Conservation (phyloP, 2,113 vertebrate genomes). For the Heptranchias perlo region DNA sequence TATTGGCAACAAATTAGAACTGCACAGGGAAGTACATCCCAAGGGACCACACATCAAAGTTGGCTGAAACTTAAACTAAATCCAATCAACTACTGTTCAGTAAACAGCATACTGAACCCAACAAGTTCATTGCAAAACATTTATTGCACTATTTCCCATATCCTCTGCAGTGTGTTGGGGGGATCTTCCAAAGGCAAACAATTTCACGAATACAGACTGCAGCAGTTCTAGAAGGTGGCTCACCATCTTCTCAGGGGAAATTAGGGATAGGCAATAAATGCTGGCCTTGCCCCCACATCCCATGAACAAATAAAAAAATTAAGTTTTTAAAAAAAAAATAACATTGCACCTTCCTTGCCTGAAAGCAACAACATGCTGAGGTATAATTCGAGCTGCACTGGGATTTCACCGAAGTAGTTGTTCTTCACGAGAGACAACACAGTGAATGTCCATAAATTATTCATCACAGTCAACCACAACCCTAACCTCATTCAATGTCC, state of each 20-base stretch:
- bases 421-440: not conserved
- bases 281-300: no score
- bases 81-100: not conserved
- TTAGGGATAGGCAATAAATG: no score
- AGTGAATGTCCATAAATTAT: not conserved
- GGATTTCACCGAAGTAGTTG: not conserved
- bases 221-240: no score
- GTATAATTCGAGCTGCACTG: not conserved
- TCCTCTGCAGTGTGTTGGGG: not conserved
- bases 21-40: not conserved
- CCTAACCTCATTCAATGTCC: not conserved
- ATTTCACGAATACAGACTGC: no score
- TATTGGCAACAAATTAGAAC: not conserved
- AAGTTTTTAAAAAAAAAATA: not conserved
- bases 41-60: not conserved
- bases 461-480: not conserved
- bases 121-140: not conserved
- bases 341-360: not conserved
- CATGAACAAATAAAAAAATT: no score
- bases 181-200: not conserved
- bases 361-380: not conserved
- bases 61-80: not conserved
- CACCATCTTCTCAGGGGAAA: no score
- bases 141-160: not conserved
- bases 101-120: not conserved